A percentile compares a stretch with the other conserved stretches of the same genome.
phyloP scores from a whole-genome alignment of 2,797 vertebrate genomes.

The Pelochelys cantorii region DNA sequence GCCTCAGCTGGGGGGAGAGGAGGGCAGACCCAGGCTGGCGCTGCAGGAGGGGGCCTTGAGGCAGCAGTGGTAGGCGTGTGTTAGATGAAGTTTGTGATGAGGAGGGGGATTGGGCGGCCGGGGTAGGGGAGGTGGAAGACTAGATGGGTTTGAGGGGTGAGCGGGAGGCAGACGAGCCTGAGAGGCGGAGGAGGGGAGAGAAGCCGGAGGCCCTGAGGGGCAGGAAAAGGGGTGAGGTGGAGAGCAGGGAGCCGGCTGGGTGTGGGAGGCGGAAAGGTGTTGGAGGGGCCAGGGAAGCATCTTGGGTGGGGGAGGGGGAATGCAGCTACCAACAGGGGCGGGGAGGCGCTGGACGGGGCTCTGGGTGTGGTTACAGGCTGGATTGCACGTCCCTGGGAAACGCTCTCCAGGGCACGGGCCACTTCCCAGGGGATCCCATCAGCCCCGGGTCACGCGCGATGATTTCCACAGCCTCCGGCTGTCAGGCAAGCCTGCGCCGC shows the following conservation, averaged over 20 bases:
- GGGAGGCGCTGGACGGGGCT: too few relatives aligned
- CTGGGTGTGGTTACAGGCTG: background rate
- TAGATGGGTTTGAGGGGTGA: too few relatives aligned
- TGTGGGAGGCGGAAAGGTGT: background rate
- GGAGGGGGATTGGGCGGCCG: too few relatives aligned
- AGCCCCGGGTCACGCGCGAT: background rate
- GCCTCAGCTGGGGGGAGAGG: too few relatives aligned
- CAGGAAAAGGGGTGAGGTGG: background rate
- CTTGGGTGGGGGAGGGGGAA: too few relatives aligned
- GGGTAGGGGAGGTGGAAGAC: too few relatives aligned
- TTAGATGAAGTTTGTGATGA: background rate
- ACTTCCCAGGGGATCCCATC: background rate
- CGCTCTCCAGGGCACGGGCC: background rate
- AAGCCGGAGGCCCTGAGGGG: too few relatives aligned
- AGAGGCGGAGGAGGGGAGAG: background rate
- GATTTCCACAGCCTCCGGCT: background rate
- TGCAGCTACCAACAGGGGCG: background rate
- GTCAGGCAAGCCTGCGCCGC: rapidly evolving
- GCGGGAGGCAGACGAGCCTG: too few relatives aligned
- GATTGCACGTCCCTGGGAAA: background rate
- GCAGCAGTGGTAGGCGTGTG: background rate
- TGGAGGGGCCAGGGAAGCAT: background rate
- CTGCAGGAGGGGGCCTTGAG: too few relatives aligned
- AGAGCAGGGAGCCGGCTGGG: background rate
- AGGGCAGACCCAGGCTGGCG: background rate